Evolutionary conservation across 1,140 invertebrate genomes (phyloP).

Genomic region (Leptopilina clavipes): DNA sequence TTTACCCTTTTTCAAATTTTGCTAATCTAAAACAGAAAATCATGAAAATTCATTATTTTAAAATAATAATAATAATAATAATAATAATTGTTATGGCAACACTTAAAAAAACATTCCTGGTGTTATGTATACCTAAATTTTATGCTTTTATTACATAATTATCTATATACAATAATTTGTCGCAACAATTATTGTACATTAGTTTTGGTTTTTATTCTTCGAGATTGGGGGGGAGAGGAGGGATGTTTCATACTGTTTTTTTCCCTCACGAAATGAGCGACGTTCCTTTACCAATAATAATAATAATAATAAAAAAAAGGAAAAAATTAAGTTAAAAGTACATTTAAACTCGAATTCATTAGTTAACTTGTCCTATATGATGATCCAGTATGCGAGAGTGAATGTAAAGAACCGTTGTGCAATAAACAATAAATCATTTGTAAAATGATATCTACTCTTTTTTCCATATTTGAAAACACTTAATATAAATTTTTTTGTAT

Average conservation of each 20-base stretch:
- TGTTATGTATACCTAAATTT: too few relatives aligned
- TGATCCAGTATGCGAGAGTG: not conserved
- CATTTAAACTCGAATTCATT: not conserved
- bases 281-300: constrained; percentile 1
- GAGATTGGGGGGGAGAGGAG: too few relatives aligned
- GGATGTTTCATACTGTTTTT: not conserved
- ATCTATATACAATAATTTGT: too few relatives aligned
- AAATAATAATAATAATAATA: too few relatives aligned
- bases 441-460: not conserved
- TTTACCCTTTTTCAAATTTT: not conserved
- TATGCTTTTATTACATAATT: too few relatives aligned
- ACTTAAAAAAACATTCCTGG: too few relatives aligned
- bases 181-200: not conserved
- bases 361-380: not conserved
- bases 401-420: constrained; percentile 17
- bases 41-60: too few relatives aligned
- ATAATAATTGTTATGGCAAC: too few relatives aligned
- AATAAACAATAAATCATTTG: constrained; percentile 32
- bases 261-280: not conserved
- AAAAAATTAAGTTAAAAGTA: not conserved
- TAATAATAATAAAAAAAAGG: too few relatives aligned
- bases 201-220: not conserved
- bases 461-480: not conserved
- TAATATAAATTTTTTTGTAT: too few relatives aligned
- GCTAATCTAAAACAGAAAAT: too few relatives aligned